A percentile compares a stretch with the other conserved stretches of the same genome.
Conservation (phyloP, 2,113 vertebrate genomes). For the Mustelus asterias region DNA sequence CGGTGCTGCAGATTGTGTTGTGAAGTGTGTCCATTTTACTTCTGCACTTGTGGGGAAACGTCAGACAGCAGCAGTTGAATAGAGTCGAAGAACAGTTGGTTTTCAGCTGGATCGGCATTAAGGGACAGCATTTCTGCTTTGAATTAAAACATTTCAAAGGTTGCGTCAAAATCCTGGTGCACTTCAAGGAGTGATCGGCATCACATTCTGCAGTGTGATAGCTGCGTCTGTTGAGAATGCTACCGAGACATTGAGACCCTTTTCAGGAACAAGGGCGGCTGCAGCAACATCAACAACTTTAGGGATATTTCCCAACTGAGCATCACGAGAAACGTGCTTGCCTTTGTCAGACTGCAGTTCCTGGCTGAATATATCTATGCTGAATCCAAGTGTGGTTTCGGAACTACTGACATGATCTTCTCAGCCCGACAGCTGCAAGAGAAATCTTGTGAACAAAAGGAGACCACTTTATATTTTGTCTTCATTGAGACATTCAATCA, state of each 20-base stretch:
- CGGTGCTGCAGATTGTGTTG: background rate
- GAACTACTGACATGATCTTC: too few relatives aligned
- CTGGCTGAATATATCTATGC: background rate
- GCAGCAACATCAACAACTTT: background rate
- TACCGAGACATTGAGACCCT: background rate
- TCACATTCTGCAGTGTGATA: background rate
- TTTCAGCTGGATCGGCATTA: background rate
- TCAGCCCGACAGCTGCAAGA: background rate
- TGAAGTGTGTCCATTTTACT: background rate
- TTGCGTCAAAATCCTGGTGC: background rate
- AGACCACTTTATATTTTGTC: background rate
- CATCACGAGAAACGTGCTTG: background rate
- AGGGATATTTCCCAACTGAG: background rate
- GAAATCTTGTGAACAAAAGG: background rate
- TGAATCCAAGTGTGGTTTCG: background rate
- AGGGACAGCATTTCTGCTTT: background rate
- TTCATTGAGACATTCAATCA: background rate
- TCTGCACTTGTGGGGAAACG: background rate
- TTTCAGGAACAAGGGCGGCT: background rate
- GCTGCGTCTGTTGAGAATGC: background rate
- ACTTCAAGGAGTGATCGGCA: background rate
- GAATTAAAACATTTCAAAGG: background rate
- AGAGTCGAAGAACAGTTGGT: background rate
- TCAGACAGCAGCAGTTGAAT: background rate
- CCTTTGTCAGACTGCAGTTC: background rate